These are phyloP conservation scores for Pyrgilauda ruficollis DNA, from an alignment of 2,113 vertebrate genomes.

Conservation along the genomic window DNA sequence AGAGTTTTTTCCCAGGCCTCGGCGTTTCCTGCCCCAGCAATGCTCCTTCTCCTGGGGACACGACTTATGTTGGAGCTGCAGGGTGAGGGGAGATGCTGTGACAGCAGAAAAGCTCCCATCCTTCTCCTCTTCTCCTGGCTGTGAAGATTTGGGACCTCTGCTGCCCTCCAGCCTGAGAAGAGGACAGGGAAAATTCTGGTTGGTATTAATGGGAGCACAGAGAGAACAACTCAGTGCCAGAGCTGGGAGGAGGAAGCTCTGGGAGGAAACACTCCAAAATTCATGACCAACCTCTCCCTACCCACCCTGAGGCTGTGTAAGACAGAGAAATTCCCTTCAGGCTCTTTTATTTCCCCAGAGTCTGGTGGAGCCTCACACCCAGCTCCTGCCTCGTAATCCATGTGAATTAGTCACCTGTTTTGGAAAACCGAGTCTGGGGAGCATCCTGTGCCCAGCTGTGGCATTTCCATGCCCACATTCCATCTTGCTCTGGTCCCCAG, in stretches of 20 bases:
- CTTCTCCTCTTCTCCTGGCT: not conserved
- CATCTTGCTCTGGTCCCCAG: fast-evolving
- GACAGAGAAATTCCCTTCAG: not conserved
- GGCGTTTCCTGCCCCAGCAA: not conserved
- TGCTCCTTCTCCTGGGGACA: slow-evolving; percentile 1
- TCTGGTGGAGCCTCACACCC: not conserved
- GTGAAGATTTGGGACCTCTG: not conserved
- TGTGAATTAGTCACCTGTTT: not conserved
- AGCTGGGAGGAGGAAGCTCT: not conserved
- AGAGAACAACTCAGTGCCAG: not conserved
- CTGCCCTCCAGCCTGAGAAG: not conserved
- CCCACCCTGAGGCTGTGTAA: not conserved
- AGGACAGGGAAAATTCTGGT: not conserved
- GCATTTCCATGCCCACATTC: not conserved
- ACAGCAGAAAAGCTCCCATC: not conserved
- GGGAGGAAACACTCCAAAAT: not conserved
- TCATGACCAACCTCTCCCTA: not conserved
- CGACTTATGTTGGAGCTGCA: fast-evolving
- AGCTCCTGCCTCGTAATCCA: fast-evolving
- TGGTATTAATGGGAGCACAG: not conserved
- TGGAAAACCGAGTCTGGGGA: not conserved
- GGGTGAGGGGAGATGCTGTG: not conserved
- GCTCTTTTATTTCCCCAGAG: not conserved
- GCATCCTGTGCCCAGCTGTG: not conserved
- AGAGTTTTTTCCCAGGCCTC: slow-evolving; percentile 36